These are phyloP conservation scores for Emys orbicularis DNA, from an alignment of 2,797 vertebrate genomes.

Conservation along the genomic window DNA sequence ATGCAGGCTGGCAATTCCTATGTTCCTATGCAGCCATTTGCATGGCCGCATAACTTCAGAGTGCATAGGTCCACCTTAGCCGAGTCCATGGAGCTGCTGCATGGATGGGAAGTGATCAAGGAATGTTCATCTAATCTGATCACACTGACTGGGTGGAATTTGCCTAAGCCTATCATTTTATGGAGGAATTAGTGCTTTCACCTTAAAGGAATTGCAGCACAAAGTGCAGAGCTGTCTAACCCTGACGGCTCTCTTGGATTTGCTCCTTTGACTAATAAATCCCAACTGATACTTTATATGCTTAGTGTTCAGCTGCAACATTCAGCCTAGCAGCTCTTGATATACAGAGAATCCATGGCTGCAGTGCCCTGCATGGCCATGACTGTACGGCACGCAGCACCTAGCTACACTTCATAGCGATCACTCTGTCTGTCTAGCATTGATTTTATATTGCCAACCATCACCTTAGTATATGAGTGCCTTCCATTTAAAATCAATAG, in stretches of 20 bases:
- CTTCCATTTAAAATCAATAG: neutral
- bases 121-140: slow-evolving; percentile 17
- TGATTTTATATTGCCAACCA: neutral
- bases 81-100: neutral
- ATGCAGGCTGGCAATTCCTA: neutral
- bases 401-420: neutral
- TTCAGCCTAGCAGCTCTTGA: slow-evolving; percentile 40
- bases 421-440: neutral
- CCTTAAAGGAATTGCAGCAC: neutral
- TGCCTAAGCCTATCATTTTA: slow-evolving; percentile 20
- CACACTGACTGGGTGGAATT: neutral
- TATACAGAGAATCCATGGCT: slow-evolving; percentile 27
- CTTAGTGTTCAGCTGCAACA: slow-evolving; percentile 1
- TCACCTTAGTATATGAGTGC: neutral
- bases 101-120: neutral
- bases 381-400: neutral
- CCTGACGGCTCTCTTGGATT: neutral
- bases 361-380: neutral
- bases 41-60: neutral
- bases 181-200: neutral
- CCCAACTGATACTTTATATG: slow-evolving; percentile 19
- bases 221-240: neutral
- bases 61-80: neutral
- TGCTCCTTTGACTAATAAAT: slow-evolving; percentile 46
- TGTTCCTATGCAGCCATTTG: neutral